Base-by-base conservation (phyloP, 2,113 vertebrate species). In the Thunnus thynnus region DNA sequence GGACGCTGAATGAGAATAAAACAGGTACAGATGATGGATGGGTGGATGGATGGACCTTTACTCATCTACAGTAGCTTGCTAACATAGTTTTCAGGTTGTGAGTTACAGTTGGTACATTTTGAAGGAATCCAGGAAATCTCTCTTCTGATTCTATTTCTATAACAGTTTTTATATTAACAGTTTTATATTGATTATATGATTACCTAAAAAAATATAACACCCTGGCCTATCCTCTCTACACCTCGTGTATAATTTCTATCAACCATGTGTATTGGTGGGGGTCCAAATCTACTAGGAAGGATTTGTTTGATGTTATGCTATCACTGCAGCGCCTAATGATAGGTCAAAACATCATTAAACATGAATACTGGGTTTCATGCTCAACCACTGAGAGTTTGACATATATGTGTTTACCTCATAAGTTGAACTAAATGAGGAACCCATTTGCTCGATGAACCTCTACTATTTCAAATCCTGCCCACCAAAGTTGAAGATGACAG, bases 401-500 rank as follows among this genome's bases (percentile, higher is more conserved):
- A 57, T 22, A 70, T 57, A 41, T 65, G 57, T 71, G 41, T 67
- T 72, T 32, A 48, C 48, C 48, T 86, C 56, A 30, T 30, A 60
- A 63, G 51, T 69, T 9, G 50, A 60, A 68, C 18, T 57, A 72
- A 89, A 80, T 32, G 46, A 85, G 72, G 82, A 90, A 72, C 47
- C 72, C 0, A 80, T 82, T 79, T 87, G 76, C 81, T 75, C 57
- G 79, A 66, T 72, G 48, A 88, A 71, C 50, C 17, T 77, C 52
- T 67, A 22, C 27, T n/a, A 46, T 84, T 83, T 87, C 65, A 76
- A 63, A 54, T 51, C 8, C 67, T 75, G 84, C 66, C 85, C 80
- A 88, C 84, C 89, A 87, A 86, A 74, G 87, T 77, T 61, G 76
- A 90, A 64, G 64, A 86, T 83, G 85, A 87, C 82, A 83, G 76